These are phyloP conservation scores for Sternotherus odoratus DNA, from an alignment of 2,797 vertebrate genomes.

Conservation along the genomic window DNA sequence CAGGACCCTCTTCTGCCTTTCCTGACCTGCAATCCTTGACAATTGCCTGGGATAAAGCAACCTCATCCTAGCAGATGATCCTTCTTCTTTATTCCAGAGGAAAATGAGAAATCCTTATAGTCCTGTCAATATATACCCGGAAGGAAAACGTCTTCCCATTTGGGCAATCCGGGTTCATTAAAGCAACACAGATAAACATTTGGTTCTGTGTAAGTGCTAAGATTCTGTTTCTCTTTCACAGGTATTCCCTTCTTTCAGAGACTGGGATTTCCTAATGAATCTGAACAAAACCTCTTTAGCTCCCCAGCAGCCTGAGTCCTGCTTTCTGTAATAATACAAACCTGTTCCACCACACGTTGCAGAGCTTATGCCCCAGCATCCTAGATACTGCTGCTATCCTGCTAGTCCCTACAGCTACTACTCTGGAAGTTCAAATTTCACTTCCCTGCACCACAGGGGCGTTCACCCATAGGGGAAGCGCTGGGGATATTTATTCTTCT, in stretches of 20 bases:
- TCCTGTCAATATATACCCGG: neutral
- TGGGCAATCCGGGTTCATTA: neutral
- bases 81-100: neutral
- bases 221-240: neutral
- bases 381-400: too few species aligned
- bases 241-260: neutral
- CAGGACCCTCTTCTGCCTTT: neutral
- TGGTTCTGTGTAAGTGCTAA: neutral
- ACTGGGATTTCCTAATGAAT: neutral
- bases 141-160: neutral
- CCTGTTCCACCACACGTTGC: slow-evolving; percentile 37
- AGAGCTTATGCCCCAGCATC: neutral
- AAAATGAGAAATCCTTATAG: neutral
- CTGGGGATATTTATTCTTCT: neutral
- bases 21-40: neutral
- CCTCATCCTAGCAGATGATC: neutral
- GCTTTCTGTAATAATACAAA: slow-evolving; percentile 20
- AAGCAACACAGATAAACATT: neutral
- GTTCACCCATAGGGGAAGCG: neutral
- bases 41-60: neutral
- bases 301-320: neutral
- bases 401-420: neutral
- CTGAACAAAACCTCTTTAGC: neutral
- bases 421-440: neutral
- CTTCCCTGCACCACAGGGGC: too few species aligned